A percentile compares a stretch with the other conserved stretches of the same genome.
These are phyloP conservation scores for Morpho helenor DNA, from an alignment of 2,888 invertebrate genomes.

Conservation along the genomic window DNA sequence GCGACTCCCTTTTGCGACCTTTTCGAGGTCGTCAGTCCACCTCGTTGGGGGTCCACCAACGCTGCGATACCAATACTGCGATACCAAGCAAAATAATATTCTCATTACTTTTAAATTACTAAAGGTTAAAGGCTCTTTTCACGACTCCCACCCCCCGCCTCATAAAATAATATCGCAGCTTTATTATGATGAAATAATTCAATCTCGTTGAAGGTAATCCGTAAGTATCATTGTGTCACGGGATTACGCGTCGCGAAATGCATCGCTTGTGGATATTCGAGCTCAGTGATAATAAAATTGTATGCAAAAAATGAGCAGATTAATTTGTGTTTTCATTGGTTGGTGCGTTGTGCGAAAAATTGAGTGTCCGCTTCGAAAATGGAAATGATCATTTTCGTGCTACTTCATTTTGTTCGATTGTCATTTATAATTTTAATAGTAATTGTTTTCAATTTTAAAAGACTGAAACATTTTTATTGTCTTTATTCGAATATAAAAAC, in stretches of 20 bases:
- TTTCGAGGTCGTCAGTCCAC: too few species aligned
- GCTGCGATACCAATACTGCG: too few species aligned
- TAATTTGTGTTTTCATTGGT: slow-evolving; percentile 76
- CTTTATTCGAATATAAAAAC: neutral
- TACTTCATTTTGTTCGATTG: slow-evolving; percentile 58
- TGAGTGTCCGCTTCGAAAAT: slow-evolving; percentile 66
- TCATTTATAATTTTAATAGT: slow-evolving; percentile 46
- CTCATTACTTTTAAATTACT: too few species aligned
- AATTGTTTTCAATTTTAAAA: slow-evolving; percentile 17
- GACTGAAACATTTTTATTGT: neutral
- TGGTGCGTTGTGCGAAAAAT: slow-evolving; percentile 77
- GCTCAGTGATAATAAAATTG: slow-evolving; percentile 73
- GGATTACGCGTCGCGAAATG: slow-evolving; percentile 63
- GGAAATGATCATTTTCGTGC: slow-evolving; percentile 65
- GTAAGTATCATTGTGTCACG: slow-evolving; percentile 62
- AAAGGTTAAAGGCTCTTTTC: slow-evolving; percentile 30
- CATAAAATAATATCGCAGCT: slow-evolving; percentile 37
- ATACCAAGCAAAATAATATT: too few species aligned
- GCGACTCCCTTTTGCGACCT: too few species aligned
- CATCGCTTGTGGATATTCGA: slow-evolving; percentile 65
- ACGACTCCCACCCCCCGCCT: slow-evolving; percentile 38
- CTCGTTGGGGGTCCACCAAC: too few species aligned
- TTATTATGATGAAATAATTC: slow-evolving; percentile 63
- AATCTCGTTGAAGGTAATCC: slow-evolving; percentile 66
- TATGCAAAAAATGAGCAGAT: slow-evolving; percentile 77